A percentile compares a stretch with the other conserved stretches of the same genome.
Conservation (phyloP, 2,113 vertebrate species). For the Struthio camelus region DNA sequence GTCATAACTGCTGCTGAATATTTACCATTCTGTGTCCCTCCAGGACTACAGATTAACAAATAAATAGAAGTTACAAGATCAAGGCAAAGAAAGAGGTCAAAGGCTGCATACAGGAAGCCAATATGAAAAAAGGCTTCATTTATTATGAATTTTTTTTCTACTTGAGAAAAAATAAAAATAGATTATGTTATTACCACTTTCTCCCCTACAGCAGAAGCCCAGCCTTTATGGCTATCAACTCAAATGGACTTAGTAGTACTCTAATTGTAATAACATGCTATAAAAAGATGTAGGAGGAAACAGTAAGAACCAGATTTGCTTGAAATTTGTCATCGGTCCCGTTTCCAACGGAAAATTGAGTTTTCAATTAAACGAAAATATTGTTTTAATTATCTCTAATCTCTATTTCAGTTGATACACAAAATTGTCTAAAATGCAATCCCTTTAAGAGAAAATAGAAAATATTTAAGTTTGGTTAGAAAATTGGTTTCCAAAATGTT, state of each 20-base stretch:
- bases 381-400: not conserved
- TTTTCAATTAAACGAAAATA: not conserved
- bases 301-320: not conserved
- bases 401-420: not conserved
- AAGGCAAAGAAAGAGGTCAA: not conserved
- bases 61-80: not conserved
- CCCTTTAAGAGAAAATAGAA: not conserved
- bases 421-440: not conserved
- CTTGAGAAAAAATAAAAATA: conserved; percentile 1
- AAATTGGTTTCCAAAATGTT: not conserved
- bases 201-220: not conserved
- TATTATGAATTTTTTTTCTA: not conserved
- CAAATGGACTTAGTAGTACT: not conserved
- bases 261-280: not conserved
- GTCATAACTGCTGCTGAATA: not conserved
- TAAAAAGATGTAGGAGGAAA: not conserved
- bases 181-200: not conserved
- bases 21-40: not conserved
- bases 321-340: not conserved
- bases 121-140: not conserved
- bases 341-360: not conserved
- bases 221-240: not conserved
- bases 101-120: not conserved
- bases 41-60: not conserved
- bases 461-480: not conserved